These are phyloP conservation scores for Trematocara macrostoma DNA, from an alignment of 2,113 vertebrate species.

Conservation along the genomic window DNA sequence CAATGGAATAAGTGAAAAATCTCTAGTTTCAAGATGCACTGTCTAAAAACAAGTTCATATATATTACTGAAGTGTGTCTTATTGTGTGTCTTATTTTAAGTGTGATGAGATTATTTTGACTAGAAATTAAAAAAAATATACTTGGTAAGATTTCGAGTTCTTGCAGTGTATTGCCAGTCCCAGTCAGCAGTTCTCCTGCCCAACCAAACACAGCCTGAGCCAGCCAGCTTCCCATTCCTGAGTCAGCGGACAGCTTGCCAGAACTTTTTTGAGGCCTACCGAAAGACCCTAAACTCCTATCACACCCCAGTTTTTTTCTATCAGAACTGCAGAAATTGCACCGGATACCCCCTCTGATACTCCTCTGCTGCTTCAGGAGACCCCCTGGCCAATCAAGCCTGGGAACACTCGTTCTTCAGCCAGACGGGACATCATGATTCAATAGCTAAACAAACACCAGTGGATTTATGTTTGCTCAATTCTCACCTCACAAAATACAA, in stretches of 20 bases:
- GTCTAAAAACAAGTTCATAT: background rate
- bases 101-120: background rate
- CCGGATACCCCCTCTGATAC: fast-evolving
- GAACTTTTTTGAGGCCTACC: background rate
- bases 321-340: background rate
- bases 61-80: background rate
- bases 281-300: background rate
- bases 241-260: background rate
- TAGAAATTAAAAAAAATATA: background rate
- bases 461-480: background rate
- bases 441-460: background rate
- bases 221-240: background rate
- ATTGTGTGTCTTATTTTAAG: background rate
- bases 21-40: background rate
- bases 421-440: background rate
- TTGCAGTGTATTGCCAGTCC: background rate
- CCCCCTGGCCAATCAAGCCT: background rate
- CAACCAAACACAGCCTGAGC: background rate
- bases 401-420: background rate
- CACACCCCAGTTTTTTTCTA: background rate
- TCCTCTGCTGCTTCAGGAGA: background rate
- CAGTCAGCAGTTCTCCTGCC: background rate
- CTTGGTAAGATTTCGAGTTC: background rate
- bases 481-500: background rate
- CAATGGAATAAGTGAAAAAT: background rate